These are phyloP conservation scores for Ptiloglossa arizonensis DNA, from an alignment of 1,140 invertebrate genomes.

Conservation along the genomic window DNA sequence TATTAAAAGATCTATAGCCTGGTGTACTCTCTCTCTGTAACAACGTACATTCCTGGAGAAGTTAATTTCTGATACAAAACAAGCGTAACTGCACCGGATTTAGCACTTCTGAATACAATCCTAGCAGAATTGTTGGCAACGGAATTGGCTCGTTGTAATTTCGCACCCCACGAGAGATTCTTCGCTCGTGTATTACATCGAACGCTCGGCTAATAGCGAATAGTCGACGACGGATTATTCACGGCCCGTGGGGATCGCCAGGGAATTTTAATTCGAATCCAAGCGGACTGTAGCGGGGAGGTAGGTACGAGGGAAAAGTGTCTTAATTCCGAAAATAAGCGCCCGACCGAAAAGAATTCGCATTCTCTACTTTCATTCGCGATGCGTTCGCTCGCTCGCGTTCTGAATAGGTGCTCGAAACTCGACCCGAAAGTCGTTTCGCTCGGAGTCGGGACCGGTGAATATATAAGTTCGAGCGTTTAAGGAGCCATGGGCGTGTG, in stretches of 20 bases:
- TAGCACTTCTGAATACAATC: conserved; percentile 22
- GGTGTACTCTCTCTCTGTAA: too few relatives aligned
- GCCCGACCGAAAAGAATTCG: too few relatives aligned
- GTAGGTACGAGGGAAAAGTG: too few relatives aligned
- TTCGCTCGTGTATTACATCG: background rate
- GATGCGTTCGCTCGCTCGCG: background rate
- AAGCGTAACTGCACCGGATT: conserved; percentile 2
- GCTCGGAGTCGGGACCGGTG: background rate
- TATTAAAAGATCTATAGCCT: too few relatives aligned
- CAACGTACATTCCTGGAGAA: background rate
- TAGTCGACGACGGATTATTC: too few relatives aligned
- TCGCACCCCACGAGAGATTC: background rate
- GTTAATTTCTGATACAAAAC: conserved; percentile 5
- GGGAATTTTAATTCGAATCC: too few relatives aligned
- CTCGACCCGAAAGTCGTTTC: background rate
- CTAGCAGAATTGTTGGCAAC: conserved; percentile 30
- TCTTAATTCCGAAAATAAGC: too few relatives aligned
- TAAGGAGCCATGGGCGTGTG: background rate
- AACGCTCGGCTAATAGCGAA: too few relatives aligned
- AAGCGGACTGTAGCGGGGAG: too few relatives aligned
- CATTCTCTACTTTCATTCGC: too few relatives aligned
- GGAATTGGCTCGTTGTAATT: background rate
- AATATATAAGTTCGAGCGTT: background rate
- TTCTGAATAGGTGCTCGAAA: background rate
- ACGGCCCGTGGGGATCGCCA: too few relatives aligned